phyloP scores from a whole-genome alignment of 2,797 vertebrate genomes.

The Tapirus indicus region DNA sequence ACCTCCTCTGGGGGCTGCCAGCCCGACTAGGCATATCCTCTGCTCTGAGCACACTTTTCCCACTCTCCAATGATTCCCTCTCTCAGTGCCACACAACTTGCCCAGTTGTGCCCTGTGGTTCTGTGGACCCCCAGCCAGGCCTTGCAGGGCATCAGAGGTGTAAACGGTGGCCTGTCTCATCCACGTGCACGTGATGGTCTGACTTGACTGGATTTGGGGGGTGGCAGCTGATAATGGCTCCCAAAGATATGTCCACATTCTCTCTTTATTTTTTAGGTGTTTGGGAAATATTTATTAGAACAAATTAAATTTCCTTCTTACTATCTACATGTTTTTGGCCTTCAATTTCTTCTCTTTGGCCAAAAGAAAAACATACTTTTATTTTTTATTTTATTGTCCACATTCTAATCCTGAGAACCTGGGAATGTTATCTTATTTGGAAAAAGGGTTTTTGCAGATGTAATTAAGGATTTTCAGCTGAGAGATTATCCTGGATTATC shows the following conservation, averaged over 20 bases:
- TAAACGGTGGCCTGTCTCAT: not conserved
- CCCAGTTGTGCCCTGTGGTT: not conserved
- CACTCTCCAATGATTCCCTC: not conserved
- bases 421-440: not conserved
- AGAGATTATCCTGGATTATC: not conserved
- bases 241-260: not conserved
- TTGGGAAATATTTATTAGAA: conserved; percentile 44
- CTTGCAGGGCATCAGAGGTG: not conserved
- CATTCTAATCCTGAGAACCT: not conserved
- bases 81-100: rapidly evolving
- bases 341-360: conserved; percentile 2
- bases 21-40: not conserved
- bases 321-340: not conserved
- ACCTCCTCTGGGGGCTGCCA: no score
- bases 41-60: not conserved
- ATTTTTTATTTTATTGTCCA: not conserved
- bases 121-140: not conserved
- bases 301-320: conserved; percentile 46
- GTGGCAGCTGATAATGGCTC: not conserved
- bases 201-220: not conserved
- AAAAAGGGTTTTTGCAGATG: not conserved
- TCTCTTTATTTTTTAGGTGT: not conserved
- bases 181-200: rapidly evolving
- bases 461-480: not conserved
- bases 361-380: conserved; percentile 38